phyloP scores from a whole-genome alignment of 2,888 invertebrate species.

The Brenthis hecate region DNA sequence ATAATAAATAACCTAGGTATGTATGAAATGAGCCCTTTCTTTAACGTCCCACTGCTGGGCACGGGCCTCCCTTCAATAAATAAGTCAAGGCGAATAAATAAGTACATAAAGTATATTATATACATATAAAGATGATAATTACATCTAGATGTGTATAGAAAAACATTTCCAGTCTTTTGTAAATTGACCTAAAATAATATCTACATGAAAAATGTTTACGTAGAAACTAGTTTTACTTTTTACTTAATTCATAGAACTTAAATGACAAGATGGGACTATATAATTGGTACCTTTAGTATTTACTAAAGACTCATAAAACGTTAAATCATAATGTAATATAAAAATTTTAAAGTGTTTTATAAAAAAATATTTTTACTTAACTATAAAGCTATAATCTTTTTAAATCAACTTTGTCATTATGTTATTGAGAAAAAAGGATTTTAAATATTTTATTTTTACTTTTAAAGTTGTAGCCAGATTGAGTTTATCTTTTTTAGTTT shows the following conservation, averaged over 20 bases:
- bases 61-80: no score
- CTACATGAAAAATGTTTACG: no score
- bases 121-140: no score
- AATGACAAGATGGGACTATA: constrained; percentile 2
- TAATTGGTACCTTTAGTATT: constrained; percentile 8
- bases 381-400: constrained; percentile 12
- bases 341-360: constrained; percentile 10
- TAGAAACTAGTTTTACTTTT: no score
- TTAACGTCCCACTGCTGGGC: no score
- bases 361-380: constrained; percentile 14
- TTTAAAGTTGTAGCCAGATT: neutral
- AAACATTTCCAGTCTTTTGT: no score
- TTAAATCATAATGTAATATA: constrained; percentile 6
- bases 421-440: neutral
- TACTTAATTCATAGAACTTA: constrained; percentile 1
- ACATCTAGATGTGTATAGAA: no score
- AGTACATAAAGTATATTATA: no score
- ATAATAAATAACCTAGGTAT: no score
- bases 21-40: no score
- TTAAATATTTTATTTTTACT: neutral
- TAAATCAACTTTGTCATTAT: constrained; percentile 9
- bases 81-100: no score
- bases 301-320: constrained; percentile 7
- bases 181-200: no score
- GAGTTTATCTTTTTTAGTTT: neutral